A percentile compares a stretch with the other conserved stretches of the same genome.
Conservation (phyloP, 2,113 vertebrate species). For the Vanacampus margaritifer region DNA sequence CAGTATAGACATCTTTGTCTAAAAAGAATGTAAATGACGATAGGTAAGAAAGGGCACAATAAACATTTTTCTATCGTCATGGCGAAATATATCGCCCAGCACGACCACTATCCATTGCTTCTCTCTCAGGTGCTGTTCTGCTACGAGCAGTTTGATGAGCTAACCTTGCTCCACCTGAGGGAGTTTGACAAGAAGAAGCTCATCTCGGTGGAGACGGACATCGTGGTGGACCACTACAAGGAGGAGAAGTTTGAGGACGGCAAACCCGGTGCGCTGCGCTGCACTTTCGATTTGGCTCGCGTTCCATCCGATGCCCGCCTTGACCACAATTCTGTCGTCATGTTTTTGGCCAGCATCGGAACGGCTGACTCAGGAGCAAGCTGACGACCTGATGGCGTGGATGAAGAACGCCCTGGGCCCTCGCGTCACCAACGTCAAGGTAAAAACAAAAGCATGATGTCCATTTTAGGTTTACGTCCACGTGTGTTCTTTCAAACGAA, state of each 20-base stretch:
- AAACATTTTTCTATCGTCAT: no score
- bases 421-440: constrained; percentile 85
- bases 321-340: not conserved
- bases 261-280: constrained; percentile 70
- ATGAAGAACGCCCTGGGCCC: constrained; percentile 87
- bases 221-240: constrained; percentile 95
- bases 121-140: constrained; percentile 89
- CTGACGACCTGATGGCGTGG: constrained; percentile 89
- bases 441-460: constrained; percentile 23
- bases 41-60: no score
- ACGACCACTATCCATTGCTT: no score
- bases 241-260: constrained; percentile 88
- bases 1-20: no score
- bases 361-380: constrained; percentile 79
- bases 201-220: constrained; percentile 95
- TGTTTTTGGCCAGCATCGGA: constrained; percentile 70
- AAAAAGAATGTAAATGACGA: no score
- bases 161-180: constrained; percentile 88
- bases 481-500: not conserved
- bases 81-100: no score
- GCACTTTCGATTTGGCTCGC: not conserved
- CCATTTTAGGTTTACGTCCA: no score
- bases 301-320: not conserved
- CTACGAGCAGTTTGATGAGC: constrained; percentile 96
- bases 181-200: constrained; percentile 96